Conservation (phyloP, 92 coral and sea anemone genomes). For the Paragorgia papillata region DNA sequence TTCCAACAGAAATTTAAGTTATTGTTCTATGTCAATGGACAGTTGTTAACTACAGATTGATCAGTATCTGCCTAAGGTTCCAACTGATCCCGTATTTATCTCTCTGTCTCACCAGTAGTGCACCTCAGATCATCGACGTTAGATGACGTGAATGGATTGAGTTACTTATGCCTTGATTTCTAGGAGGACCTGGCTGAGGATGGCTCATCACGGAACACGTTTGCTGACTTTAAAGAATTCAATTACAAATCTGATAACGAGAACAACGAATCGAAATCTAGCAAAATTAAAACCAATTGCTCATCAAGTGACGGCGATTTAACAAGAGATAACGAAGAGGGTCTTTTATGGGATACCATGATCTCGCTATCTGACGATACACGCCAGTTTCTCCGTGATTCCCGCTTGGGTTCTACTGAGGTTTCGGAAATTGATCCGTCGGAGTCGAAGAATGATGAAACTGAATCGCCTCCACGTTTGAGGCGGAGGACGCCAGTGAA, state of each 20-base stretch:
- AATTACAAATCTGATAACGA: neutral
- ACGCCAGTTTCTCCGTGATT: constrained; percentile 24
- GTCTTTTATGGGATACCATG: constrained; percentile 11
- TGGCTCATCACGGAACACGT: neutral
- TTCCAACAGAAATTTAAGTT: no score
- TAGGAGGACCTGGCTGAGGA: constrained; percentile 9
- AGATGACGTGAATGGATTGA: constrained; percentile 18
- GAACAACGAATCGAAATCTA: no score
- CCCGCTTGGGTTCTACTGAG: neutral
- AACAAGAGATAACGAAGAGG: neutral
- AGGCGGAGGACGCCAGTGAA: neutral
- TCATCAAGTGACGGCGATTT: neutral
- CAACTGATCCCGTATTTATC: constrained; percentile 30
- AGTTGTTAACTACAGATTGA: no score
- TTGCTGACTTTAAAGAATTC: constrained; percentile 18
- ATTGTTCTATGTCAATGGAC: no score
- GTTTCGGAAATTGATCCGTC: neutral
- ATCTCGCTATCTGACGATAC: constrained; percentile 19
- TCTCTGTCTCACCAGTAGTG: constrained; percentile 37
- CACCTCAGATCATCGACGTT: constrained; percentile 20
- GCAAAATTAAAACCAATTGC: neutral
- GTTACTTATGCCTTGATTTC: constrained; percentile 22
- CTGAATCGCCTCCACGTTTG: neutral
- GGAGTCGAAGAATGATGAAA: neutral
- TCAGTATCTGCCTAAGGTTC: no score